A percentile compares a stretch with the other conserved stretches of the same genome.
Evolutionary conservation across 2,888 invertebrate genomes (phyloP).

Genomic region (Leucophenga maculata): DNA sequence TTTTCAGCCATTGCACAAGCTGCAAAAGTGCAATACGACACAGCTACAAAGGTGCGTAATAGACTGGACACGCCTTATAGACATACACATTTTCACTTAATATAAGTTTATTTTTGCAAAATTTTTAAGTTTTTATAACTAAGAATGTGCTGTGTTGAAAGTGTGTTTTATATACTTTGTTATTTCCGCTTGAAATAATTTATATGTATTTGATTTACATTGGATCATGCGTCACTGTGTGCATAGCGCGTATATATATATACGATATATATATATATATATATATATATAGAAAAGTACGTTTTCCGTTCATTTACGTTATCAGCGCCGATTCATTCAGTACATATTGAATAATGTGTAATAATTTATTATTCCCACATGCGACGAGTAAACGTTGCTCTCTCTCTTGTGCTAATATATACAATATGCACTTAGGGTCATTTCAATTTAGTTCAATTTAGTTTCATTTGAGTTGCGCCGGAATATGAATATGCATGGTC

Average conservation of each 20-base stretch:
- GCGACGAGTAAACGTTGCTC: constrained; percentile 37
- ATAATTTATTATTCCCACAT: background rate
- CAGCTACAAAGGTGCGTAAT: constrained; percentile 76
- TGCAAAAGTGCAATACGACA: constrained; percentile 81
- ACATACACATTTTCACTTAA: background rate
- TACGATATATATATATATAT: background rate
- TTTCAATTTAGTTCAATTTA: constrained; percentile 71
- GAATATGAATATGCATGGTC: constrained; percentile 15
- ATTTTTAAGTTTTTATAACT: too few species aligned
- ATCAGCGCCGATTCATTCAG: background rate
- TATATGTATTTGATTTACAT: background rate
- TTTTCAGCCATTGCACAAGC: constrained; percentile 90
- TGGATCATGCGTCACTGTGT: background rate
- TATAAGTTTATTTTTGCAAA: constrained; percentile 5
- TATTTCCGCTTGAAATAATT: background rate
- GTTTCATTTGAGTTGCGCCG: constrained; percentile 50
- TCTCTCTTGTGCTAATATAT: constrained; percentile 10
- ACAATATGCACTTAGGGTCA: constrained; percentile 61
- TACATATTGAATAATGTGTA: background rate
- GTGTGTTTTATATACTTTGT: background rate
- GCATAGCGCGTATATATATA: background rate
- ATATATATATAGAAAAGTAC: background rate
- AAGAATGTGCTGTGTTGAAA: too few species aligned
- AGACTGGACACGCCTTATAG: background rate
- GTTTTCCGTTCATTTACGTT: background rate